phyloP scores from a whole-genome alignment of 2,888 invertebrate species.

The Apamea monoglypha region DNA sequence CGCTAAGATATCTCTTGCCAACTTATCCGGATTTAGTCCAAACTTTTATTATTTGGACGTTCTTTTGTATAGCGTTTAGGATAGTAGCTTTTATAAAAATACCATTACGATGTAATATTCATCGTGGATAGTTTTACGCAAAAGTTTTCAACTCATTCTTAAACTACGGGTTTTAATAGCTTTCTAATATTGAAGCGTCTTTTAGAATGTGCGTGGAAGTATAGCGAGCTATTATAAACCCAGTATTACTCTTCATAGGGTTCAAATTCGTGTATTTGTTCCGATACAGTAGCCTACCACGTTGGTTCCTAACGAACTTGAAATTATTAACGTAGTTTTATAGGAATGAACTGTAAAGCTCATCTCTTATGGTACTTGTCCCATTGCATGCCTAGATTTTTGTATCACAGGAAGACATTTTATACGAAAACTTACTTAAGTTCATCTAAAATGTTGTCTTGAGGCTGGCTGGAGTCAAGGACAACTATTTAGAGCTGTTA shows the following conservation, averaged over 20 bases:
- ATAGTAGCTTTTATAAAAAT: conserved; percentile 54
- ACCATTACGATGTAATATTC: conserved; percentile 49
- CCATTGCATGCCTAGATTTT: conserved; percentile 3
- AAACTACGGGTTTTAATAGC: conserved; percentile 60
- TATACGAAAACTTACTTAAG: neutral
- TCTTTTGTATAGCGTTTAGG: conserved; percentile 51
- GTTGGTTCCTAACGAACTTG: conserved; percentile 77
- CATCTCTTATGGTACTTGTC: conserved; percentile 27
- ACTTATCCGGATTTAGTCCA: conserved; percentile 52
- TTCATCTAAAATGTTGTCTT: conserved; percentile 29
- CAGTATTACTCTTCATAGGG: conserved; percentile 67
- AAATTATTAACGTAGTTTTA: conserved; percentile 71
- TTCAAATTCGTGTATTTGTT: conserved; percentile 69
- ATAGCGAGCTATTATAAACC: conserved; percentile 62
- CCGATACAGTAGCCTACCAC: conserved; percentile 70
- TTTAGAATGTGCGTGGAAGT: conserved; percentile 31
- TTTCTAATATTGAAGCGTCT: conserved; percentile 43
- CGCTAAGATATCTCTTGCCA: conserved; percentile 52
- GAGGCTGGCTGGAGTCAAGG: conserved; percentile 48
- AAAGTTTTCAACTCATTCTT: conserved; percentile 69
- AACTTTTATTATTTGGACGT: conserved; percentile 40
- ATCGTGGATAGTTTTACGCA: conserved; percentile 58
- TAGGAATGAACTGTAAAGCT: conserved; percentile 67
- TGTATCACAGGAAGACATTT: neutral
- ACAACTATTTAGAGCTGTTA: conserved; percentile 25